phyloP scores from a whole-genome alignment of 2,797 vertebrate species.

The Spinus pinus region DNA sequence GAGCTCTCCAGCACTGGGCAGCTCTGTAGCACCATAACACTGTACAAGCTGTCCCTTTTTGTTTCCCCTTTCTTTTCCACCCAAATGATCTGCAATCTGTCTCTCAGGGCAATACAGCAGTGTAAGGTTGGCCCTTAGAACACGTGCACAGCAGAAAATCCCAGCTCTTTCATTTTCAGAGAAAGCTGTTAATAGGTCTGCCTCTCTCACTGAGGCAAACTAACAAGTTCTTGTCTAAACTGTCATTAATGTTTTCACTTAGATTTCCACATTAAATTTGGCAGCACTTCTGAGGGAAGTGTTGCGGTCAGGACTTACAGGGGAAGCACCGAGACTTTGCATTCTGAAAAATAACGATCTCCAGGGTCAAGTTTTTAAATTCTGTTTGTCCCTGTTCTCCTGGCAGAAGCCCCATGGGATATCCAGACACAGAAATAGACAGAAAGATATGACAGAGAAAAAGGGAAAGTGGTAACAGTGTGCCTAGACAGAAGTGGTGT shows the following conservation, averaged over 20 bases:
- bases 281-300: background rate
- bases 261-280: background rate
- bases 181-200: background rate
- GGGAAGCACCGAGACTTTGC: background rate
- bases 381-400: background rate
- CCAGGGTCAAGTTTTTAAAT: background rate
- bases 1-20: background rate
- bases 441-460: background rate
- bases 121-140: background rate
- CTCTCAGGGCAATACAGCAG: background rate
- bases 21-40: background rate
- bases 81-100: background rate
- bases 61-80: background rate
- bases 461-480: background rate
- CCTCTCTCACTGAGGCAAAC: background rate
- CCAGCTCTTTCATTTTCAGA: background rate
- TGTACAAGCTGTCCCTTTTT: background rate
- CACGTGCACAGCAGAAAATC: background rate
- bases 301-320: background rate
- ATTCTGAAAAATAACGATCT: background rate
- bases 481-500: background rate
- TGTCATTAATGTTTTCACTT: background rate
- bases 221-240: background rate
- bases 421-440: background rate
- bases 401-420: background rate